phyloP scores from a whole-genome alignment of 2,113 vertebrate species.

The Cyanoliseus patagonus region DNA sequence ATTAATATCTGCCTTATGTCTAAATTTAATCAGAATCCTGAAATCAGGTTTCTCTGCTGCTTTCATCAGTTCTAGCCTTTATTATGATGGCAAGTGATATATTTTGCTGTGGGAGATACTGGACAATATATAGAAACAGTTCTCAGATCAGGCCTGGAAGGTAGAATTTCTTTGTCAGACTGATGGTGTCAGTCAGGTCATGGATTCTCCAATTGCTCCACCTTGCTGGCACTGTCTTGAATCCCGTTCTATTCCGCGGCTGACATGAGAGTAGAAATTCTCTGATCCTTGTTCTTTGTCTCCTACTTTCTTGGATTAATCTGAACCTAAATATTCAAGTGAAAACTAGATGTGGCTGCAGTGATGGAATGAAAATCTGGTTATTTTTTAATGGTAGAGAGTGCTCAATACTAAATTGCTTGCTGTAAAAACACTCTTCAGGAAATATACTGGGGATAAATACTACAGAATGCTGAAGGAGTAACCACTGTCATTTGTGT shows the following conservation, averaged over 20 bases:
- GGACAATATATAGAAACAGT: not conserved
- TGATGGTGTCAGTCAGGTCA: not conserved
- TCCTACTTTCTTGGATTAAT: not conserved
- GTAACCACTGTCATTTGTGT: not conserved
- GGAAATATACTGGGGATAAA: not conserved
- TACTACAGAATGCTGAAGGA: not conserved
- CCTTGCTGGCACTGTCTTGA: not conserved
- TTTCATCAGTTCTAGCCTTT: not conserved
- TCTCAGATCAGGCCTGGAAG: not conserved
- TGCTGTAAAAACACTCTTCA: not conserved
- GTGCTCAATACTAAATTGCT: not conserved
- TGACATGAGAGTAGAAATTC: not conserved
- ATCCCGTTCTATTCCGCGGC: not conserved
- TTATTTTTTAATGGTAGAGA: not conserved
- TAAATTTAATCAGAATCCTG: not conserved
- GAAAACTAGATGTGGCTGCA: not conserved
- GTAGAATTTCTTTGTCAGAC: not conserved
- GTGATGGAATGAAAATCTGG: not conserved
- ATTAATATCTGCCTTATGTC: not conserved
- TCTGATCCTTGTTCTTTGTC: not conserved
- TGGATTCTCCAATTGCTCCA: not conserved
- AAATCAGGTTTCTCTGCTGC: not conserved
- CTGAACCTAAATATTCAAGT: not conserved
- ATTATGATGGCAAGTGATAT: not conserved
- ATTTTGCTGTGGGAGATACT: not conserved